Evolutionary conservation across 2,113 vertebrate species (phyloP).

Genomic region (Strigops habroptila): DNA sequence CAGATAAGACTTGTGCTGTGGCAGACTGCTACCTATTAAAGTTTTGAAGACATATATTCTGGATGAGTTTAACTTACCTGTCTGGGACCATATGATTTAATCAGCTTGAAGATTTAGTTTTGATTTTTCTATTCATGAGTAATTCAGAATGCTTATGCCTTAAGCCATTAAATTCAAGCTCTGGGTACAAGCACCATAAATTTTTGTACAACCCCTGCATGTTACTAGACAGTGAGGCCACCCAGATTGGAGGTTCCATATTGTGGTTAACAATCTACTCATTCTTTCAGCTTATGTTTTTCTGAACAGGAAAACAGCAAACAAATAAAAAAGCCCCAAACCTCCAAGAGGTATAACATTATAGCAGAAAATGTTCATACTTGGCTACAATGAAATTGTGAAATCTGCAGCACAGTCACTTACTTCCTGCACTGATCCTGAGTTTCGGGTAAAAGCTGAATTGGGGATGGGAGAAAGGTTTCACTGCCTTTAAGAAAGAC

Average conservation of each 20-base stretch:
- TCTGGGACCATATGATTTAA: not conserved
- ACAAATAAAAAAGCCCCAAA: not conserved
- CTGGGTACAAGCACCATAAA: not conserved
- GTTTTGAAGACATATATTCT: not conserved
- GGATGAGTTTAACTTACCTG: not conserved
- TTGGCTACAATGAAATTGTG: not conserved
- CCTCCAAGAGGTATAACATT: not conserved
- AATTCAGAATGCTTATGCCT: not conserved
- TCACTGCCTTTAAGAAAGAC: not conserved
- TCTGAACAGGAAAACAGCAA: not conserved
- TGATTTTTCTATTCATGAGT: not conserved
- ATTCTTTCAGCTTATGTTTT: not conserved
- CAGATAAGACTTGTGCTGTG: fast-evolving
- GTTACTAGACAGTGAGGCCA: not conserved
- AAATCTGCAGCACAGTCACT: not conserved
- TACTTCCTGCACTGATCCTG: not conserved
- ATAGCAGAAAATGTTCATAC: not conserved
- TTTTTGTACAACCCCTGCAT: not conserved
- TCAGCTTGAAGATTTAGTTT: not conserved
- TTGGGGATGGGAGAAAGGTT: not conserved
- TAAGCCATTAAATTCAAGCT: not conserved
- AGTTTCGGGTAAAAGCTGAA: not conserved
- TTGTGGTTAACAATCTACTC: not conserved
- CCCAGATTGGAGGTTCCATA: not conserved
- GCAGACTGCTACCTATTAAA: not conserved